Evolutionary conservation across 1,140 invertebrate species (phyloP).

Genomic region (Bombus soroeensis): DNA sequence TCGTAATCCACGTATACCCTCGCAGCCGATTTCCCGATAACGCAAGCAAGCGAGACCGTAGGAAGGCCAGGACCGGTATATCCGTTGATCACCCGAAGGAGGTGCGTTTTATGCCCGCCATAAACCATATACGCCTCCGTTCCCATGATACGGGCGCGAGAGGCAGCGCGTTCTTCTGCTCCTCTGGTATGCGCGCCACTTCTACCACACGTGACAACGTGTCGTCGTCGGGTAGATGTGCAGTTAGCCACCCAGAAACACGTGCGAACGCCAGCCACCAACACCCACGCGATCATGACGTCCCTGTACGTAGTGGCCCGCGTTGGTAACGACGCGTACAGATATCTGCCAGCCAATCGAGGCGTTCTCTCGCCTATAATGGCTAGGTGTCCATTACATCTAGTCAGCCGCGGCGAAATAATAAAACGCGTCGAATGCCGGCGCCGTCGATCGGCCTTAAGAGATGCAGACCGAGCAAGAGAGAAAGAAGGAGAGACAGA

Average conservation of each 20-base stretch:
- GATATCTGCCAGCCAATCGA: conserved; percentile 53
- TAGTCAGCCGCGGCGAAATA: conserved; percentile 45
- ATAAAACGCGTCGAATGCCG: conserved; percentile 45
- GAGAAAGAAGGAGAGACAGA: not conserved
- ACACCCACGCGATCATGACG: conserved; percentile 8
- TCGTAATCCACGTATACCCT: conserved; percentile 3
- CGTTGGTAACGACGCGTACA: not conserved
- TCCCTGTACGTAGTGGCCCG: not conserved
- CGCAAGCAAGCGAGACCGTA: conserved; percentile 57
- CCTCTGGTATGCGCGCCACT: conserved; percentile 13
- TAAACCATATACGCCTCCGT: conserved; percentile 72
- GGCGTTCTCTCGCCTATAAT: conserved; percentile 47
- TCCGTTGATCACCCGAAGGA: conserved; percentile 65
- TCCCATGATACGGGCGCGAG: conserved; percentile 7
- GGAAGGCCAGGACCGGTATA: conserved; percentile 54
- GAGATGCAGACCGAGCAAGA: not conserved
- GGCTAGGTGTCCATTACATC: conserved; percentile 62
- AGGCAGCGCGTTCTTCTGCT: not conserved
- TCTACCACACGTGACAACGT: conserved; percentile 10
- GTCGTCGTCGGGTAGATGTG: not conserved
- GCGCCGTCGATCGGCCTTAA: conserved; percentile 25
- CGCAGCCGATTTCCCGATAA: conserved; percentile 58
- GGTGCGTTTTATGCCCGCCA: conserved; percentile 63
- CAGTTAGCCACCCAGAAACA: conserved; percentile 38
- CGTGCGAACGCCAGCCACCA: conserved; percentile 3